Conservation (phyloP, 2,113 vertebrate species). For the Xenus cinereus region DNA sequence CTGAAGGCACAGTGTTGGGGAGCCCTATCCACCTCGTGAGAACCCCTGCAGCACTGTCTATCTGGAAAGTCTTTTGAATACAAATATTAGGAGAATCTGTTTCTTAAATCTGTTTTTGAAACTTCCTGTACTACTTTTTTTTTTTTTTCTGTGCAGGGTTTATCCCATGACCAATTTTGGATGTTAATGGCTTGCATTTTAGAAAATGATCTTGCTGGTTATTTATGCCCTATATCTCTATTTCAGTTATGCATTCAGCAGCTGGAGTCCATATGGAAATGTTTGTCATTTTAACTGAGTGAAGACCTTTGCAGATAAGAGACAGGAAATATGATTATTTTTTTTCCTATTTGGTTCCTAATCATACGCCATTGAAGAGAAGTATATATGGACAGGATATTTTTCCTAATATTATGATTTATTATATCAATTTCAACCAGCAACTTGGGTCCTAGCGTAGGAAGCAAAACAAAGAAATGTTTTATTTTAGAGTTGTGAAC, state of each 20-base stretch:
- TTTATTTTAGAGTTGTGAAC: background rate
- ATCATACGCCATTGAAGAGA: background rate
- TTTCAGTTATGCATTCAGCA: conserved; percentile 58
- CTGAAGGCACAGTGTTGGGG: background rate
- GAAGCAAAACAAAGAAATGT: background rate
- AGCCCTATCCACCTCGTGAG: background rate
- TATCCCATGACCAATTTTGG: conserved; percentile 33
- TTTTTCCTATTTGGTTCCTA: background rate
- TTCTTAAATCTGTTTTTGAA: conserved; percentile 58
- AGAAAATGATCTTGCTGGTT: conserved; percentile 27
- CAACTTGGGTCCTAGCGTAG: background rate
- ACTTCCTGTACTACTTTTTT: conserved; percentile 23
- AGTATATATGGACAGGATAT: background rate
- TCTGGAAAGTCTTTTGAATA: conserved; percentile 57
- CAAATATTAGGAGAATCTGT: conserved; percentile 2
- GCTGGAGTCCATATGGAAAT: conserved; percentile 60
- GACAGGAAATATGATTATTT: background rate
- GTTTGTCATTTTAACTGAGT: conserved; percentile 4
- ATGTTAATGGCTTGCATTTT: conserved; percentile 41
- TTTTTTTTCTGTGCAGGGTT: conserved; percentile 8
- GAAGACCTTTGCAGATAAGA: conserved; percentile 57
- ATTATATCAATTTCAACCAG: background rate
- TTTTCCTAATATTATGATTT: background rate
- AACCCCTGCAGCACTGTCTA: background rate
- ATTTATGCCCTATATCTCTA: conserved; percentile 54